Evolutionary conservation across 1,140 invertebrate species (phyloP).

Genomic region (Cyrtorhinus lividipennis): DNA sequence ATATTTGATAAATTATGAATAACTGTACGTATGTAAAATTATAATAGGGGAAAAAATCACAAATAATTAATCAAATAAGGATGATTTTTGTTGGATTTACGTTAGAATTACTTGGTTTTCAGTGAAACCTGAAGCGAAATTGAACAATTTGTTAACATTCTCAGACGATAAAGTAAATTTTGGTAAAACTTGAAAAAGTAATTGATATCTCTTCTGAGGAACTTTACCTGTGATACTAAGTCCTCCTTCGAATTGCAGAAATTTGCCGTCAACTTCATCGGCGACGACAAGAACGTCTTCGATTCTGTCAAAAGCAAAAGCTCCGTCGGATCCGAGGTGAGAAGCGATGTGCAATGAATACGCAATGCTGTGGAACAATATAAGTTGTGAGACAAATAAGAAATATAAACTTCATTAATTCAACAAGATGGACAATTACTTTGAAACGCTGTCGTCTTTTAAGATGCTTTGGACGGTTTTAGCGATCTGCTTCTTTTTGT

Average conservation of each 20-base stretch:
- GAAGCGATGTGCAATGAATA: conserved; percentile 71
- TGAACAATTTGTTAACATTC: too few species aligned
- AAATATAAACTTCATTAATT: background rate
- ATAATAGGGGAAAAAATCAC: too few species aligned
- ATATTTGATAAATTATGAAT: too few species aligned
- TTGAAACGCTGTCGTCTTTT: conserved; percentile 58
- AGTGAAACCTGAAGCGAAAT: too few species aligned
- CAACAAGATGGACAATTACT: conserved; percentile 35
- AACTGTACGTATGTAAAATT: too few species aligned
- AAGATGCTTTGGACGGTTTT: conserved; percentile 50
- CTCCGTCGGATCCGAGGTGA: conserved; percentile 43
- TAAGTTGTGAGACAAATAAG: too few species aligned
- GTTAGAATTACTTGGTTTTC: too few species aligned
- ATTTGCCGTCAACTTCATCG: conserved; percentile 81
- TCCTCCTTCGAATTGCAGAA: conserved; percentile 87
- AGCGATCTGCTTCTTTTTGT: conserved; percentile 35
- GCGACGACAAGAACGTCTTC: conserved; percentile 86
- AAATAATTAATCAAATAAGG: too few species aligned
- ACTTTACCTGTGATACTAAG: conserved; percentile 32
- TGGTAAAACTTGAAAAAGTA: too few species aligned
- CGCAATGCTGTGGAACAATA: conserved; percentile 44
- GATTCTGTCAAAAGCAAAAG: conserved; percentile 62
- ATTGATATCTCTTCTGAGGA: too few species aligned
- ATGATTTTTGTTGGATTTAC: too few species aligned
- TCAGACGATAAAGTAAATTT: too few species aligned